Evolutionary conservation across 2,113 vertebrate genomes (phyloP).

Genomic region (Peromyscus leucopus): DNA sequence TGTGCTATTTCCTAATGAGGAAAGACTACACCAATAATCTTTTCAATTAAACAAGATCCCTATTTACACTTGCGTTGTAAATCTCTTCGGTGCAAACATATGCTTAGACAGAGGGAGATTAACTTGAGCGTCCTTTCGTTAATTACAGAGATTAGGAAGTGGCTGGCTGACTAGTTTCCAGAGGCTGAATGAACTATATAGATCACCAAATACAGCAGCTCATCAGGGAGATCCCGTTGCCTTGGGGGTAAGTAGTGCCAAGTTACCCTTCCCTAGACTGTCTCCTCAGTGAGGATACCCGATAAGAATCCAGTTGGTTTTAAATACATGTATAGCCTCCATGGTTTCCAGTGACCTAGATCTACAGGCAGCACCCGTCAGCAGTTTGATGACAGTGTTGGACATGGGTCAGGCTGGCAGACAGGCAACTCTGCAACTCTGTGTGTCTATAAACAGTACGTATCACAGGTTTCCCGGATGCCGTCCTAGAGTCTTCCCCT

Average conservation of each 20-base stretch:
- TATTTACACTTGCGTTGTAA: constrained; percentile 32
- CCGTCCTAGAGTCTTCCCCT: background rate
- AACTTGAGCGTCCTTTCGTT: constrained; percentile 77
- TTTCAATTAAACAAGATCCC: constrained; percentile 23
- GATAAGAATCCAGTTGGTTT: constrained; percentile 73
- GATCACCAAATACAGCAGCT: constrained; percentile 35
- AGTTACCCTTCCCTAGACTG: constrained; percentile 5
- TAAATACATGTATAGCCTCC: constrained; percentile 68
- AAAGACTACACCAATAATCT: constrained; percentile 50
- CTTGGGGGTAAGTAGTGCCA: constrained; percentile 55
- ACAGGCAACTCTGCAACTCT: background rate
- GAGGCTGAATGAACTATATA: constrained; percentile 57
- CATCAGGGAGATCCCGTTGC: constrained; percentile 43
- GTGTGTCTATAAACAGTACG: background rate
- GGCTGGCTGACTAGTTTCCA: constrained; percentile 75
- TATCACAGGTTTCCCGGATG: constrained; percentile 44
- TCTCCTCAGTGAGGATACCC: background rate
- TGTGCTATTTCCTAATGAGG: constrained; percentile 39
- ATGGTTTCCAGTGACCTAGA: constrained; percentile 67
- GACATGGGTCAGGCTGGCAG: constrained; percentile 49
- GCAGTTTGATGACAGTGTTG: constrained; percentile 49
- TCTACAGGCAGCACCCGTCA: constrained; percentile 51
- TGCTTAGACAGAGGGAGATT: constrained; percentile 76
- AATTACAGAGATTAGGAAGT: constrained; percentile 79
- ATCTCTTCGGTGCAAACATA: constrained; percentile 28